Conservation (phyloP, 1,140 invertebrate genomes). For the Saccostrea echinata region DNA sequence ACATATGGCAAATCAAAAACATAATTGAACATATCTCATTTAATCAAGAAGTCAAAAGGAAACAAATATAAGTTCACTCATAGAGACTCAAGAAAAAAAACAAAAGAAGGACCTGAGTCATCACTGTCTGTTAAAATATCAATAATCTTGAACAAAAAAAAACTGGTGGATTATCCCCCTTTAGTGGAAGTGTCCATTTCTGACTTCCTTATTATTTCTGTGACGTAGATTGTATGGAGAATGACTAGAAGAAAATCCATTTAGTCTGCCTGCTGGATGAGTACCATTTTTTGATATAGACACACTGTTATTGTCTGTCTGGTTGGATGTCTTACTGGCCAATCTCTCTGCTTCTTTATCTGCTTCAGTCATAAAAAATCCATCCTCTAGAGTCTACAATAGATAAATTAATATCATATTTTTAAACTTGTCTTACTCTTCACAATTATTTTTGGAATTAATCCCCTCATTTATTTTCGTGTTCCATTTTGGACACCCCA, state of each 20-base stretch:
- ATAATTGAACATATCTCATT: background rate
- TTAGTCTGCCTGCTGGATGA: background rate
- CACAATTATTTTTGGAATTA: background rate
- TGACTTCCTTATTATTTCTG: background rate
- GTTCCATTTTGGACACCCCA: background rate
- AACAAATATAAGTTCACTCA: background rate
- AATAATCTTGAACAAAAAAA: background rate
- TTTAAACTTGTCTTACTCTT: background rate
- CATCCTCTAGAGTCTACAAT: conserved; percentile 54
- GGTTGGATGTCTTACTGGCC: background rate
- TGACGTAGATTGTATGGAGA: background rate
- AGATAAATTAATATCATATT: background rate
- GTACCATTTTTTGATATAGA: background rate
- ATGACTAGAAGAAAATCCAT: background rate
- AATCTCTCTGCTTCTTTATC: conserved; percentile 34
- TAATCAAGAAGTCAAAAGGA: background rate
- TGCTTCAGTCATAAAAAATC: conserved; percentile 49
- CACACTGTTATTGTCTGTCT: background rate
- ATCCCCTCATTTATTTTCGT: background rate
- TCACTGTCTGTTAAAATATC: background rate
- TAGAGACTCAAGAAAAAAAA: background rate
- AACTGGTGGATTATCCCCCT: background rate
- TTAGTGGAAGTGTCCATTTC: conserved; percentile 7
- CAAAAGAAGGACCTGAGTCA: background rate
- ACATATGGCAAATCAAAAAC: background rate